Percentiles rank a stretch among this genome's conserved stretches.
phyloP scores from a whole-genome alignment of 2,888 invertebrate species.

The Drosophila fungiperda region DNA sequence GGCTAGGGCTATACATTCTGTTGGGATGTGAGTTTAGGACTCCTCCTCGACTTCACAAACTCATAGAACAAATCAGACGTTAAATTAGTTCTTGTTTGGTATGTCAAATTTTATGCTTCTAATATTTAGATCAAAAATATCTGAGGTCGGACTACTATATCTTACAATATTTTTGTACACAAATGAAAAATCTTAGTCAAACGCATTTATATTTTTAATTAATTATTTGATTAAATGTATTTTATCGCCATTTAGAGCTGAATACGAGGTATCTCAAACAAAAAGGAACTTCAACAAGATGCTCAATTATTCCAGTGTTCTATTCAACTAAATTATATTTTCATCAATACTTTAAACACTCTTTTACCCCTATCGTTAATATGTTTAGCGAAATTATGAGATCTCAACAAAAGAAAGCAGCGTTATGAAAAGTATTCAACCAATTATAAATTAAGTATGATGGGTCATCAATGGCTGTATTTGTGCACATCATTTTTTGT shows the following conservation, averaged over 20 bases:
- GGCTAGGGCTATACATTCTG: too few species aligned
- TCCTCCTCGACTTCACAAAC: too few species aligned
- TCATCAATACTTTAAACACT: background rate
- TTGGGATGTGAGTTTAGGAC: too few species aligned
- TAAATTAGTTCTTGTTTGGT: background rate
- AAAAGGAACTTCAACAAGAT: background rate
- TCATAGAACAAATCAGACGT: background rate
- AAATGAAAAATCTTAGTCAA: too few species aligned
- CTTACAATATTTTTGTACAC: too few species aligned
- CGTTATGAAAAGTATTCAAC: conserved; percentile 11
- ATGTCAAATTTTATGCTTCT: background rate
- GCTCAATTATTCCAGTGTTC: background rate
- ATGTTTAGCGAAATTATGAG: background rate
- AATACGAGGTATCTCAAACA: background rate
- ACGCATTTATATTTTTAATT: background rate
- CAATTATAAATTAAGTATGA: conserved; percentile 33
- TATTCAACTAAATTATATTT: background rate
- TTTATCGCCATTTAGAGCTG: background rate
- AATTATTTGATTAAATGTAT: background rate
- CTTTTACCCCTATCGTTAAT: conserved; percentile 1
- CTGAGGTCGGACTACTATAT: too few species aligned
- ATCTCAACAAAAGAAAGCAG: conserved; percentile 1
- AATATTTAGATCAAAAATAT: background rate
- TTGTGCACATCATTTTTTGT: conserved; percentile 24
- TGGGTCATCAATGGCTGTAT: conserved; percentile 40